These are phyloP conservation scores for Australoheros scitulus DNA, from an alignment of 2,113 vertebrate genomes.

Conservation along the genomic window DNA sequence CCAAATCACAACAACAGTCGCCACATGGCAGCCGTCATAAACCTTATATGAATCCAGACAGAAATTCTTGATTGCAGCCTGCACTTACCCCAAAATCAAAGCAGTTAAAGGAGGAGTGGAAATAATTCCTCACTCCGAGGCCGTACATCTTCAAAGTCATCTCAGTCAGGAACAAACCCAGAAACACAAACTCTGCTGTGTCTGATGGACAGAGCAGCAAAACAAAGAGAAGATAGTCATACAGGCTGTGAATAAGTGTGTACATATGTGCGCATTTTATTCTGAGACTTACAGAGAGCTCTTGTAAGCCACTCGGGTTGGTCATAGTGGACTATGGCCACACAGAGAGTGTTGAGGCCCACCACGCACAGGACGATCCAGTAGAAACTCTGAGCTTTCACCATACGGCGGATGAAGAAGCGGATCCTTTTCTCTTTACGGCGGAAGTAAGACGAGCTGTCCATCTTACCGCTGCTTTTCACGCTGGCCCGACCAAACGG, in stretches of 20 bases:
- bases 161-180: conserved; percentile 96
- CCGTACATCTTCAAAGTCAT: conserved; percentile 99
- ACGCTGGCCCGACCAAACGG: conserved; percentile 93
- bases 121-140: conserved; percentile 93
- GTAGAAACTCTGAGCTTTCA: conserved; percentile 98
- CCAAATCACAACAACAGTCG: too few species aligned
- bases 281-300: conserved; percentile 85
- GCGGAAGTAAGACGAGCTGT: conserved; percentile 92
- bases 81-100: conserved; percentile 96
- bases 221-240: neutral
- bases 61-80: neutral
- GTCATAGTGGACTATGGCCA: conserved; percentile 95
- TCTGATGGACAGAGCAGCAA: conserved; percentile 75
- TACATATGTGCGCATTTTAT: neutral
- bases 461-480: conserved; percentile 89
- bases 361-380: conserved; percentile 96
- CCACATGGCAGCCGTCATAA: too few species aligned
- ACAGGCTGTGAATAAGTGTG: fast-evolving
- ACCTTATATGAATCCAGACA: neutral
- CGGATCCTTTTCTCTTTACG: conserved; percentile 96
- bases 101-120: conserved; percentile 98
- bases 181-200: conserved; percentile 94
- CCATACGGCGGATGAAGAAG: conserved; percentile 97
- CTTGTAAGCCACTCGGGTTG: conserved; percentile 91
- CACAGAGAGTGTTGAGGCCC: conserved; percentile 94